Percentiles rank a stretch among this genome's conserved stretches.
These are phyloP conservation scores for Drosophila algonquin DNA, from an alignment of 2,888 invertebrate genomes.

Conservation along the genomic window DNA sequence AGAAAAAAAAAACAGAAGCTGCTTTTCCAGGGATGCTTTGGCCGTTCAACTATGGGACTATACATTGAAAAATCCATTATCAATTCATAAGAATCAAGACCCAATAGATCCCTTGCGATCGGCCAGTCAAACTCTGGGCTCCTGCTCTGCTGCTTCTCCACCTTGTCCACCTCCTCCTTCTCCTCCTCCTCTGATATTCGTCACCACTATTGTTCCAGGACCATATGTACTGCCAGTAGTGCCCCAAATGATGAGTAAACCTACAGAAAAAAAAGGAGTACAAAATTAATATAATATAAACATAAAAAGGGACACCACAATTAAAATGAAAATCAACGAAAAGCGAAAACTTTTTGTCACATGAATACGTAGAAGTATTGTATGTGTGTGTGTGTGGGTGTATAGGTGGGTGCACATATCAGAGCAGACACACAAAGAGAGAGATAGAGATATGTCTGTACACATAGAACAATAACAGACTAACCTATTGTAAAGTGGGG, in stretches of 20 bases:
- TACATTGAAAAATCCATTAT: too few species aligned
- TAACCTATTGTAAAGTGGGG: constrained; percentile 75
- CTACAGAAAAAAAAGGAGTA: not conserved
- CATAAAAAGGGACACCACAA: constrained; percentile 42
- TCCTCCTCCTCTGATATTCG: not conserved
- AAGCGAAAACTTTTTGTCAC: constrained; percentile 69
- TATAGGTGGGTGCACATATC: not conserved
- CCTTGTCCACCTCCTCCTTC: too few species aligned
- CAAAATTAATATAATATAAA: not conserved
- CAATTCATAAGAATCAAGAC: too few species aligned
- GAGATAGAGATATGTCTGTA: constrained; percentile 1
- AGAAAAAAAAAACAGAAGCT: too few species aligned
- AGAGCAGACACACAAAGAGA: constrained; percentile 2
- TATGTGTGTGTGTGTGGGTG: constrained; percentile 2
- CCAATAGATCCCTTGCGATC: too few species aligned
- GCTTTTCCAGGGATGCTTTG: too few species aligned
- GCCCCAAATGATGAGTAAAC: constrained; percentile 8
- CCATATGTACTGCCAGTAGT: constrained; percentile 1
- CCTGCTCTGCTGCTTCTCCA: too few species aligned
- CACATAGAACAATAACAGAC: constrained; percentile 72
- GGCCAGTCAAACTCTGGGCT: too few species aligned
- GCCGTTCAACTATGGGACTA: too few species aligned
- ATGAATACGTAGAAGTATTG: constrained; percentile 1
- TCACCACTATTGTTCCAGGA: not conserved
- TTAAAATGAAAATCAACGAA: constrained; percentile 74